Evolutionary conservation across 1,140 invertebrate species (phyloP).

Genomic region (Papilio machaon): DNA sequence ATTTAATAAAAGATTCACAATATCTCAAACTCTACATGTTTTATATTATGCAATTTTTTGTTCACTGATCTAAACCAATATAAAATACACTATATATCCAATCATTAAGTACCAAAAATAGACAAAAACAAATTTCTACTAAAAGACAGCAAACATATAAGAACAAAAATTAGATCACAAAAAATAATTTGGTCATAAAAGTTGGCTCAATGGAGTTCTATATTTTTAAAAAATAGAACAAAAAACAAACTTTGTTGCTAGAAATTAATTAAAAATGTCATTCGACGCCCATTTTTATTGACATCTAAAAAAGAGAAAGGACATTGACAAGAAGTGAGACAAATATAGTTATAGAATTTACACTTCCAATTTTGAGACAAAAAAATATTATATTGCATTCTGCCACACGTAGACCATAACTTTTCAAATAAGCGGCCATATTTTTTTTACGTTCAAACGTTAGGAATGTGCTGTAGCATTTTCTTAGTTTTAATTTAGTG

Average conservation of each 20-base stretch:
- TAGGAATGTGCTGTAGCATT: neutral
- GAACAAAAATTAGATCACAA: neutral
- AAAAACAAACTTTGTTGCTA: too few species aligned
- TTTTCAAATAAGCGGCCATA: neutral
- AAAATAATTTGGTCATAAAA: too few species aligned
- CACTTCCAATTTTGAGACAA: neutral
- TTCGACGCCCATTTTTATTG: too few species aligned
- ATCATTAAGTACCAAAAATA: neutral
- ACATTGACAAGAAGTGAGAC: neutral
- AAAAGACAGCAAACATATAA: neutral
- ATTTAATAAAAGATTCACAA: neutral
- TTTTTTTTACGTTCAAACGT: neutral
- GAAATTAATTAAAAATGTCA: too few species aligned
- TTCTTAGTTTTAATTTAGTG: neutral
- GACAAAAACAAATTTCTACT: neutral
- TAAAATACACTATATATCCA: neutral
- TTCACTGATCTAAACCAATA: neutral
- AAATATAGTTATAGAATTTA: neutral
- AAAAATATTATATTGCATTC: neutral
- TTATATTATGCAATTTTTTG: constrained; percentile 6
- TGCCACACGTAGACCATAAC: neutral
- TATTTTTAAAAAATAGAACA: too few species aligned
- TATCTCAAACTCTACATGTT: neutral
- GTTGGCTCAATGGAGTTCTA: too few species aligned
- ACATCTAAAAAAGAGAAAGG: too few species aligned